These are phyloP conservation scores for Hippocampus kuda DNA, from an alignment of 2,797 vertebrate genomes.

Conservation along the genomic window DNA sequence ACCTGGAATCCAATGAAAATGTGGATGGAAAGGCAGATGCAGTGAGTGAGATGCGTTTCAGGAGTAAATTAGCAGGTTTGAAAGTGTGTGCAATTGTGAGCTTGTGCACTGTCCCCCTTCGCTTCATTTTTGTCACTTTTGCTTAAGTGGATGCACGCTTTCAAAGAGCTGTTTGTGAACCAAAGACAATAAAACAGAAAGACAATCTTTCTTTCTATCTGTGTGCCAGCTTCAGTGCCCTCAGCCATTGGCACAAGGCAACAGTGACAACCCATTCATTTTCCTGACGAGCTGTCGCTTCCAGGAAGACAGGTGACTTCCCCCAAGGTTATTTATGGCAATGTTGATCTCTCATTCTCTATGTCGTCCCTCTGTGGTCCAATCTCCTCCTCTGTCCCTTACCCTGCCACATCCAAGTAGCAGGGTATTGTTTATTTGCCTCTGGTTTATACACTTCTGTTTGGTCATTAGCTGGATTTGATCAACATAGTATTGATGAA, in stretches of 20 bases:
- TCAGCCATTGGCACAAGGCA: conserved; percentile 77
- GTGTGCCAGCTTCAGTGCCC: conserved; percentile 78
- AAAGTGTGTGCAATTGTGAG: conserved; percentile 8
- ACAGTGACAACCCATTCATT: conserved; percentile 95
- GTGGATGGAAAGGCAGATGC: conserved; percentile 7
- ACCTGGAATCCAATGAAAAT: conserved; percentile 43
- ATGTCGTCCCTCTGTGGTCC: conserved; percentile 29
- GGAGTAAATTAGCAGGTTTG: conserved; percentile 12
- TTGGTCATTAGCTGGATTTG: conserved; percentile 34
- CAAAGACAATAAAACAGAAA: conserved; percentile 34
- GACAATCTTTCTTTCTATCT: conserved; percentile 27
- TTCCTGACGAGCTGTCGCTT: conserved; percentile 85
- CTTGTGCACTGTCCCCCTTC: conserved; percentile 2
- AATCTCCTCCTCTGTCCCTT: conserved; percentile 4
- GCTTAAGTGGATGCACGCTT: conserved; percentile 48
- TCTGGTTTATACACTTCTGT: conserved; percentile 10
- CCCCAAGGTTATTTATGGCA: conserved; percentile 73
- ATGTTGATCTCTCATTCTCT: conserved; percentile 64
- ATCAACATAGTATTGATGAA: conserved; percentile 25
- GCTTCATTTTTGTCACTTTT: conserved; percentile 26
- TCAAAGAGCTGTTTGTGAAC: conserved; percentile 33
- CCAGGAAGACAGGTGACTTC: conserved; percentile 77
- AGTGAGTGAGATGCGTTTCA: conserved; percentile 24
- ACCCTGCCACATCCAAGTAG: conserved; percentile 21
- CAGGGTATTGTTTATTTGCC: conserved; percentile 30